Conservation (phyloP, 2,797 vertebrate genomes). For the Oophaga sylvatica region DNA sequence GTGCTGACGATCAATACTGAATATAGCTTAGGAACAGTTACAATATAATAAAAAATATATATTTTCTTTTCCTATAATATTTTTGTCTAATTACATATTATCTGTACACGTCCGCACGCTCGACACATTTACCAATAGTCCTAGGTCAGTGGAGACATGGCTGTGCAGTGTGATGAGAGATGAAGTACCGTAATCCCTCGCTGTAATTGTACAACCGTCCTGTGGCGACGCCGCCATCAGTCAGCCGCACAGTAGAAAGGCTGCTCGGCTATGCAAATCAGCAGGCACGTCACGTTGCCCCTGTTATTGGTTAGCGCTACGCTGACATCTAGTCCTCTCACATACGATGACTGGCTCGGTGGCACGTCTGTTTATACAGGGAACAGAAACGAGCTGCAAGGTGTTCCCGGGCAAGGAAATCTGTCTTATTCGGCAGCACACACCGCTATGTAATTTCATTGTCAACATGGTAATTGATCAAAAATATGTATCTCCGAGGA, state of each 20-base stretch:
- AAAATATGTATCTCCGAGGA: constrained; percentile 14
- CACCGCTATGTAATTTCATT: constrained; percentile 12
- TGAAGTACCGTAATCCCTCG: not conserved
- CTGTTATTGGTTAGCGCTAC: constrained; percentile 32
- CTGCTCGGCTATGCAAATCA: constrained; percentile 41
- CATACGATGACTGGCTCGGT: constrained; percentile 24
- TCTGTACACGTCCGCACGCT: not conserved
- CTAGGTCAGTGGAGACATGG: not conserved
- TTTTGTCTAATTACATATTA: too few species aligned
- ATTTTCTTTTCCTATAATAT: too few species aligned
- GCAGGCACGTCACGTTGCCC: constrained; percentile 40
- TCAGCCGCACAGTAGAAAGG: constrained; percentile 32
- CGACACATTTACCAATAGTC: not conserved
- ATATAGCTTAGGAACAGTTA: too few species aligned
- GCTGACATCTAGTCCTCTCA: constrained; percentile 22
- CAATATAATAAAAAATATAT: too few species aligned
- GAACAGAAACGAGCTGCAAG: constrained; percentile 24
- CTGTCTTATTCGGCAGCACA: not conserved
- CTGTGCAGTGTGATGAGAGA: not conserved
- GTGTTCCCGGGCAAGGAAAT: constrained; percentile 35
- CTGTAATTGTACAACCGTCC: not conserved
- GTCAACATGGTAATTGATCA: constrained; percentile 39
- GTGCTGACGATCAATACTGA: too few species aligned
- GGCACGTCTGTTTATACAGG: constrained; percentile 36
- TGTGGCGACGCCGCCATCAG: not conserved